Evolutionary conservation across 2,797 vertebrate genomes (phyloP).

Genomic region (Ceyx erithaca): DNA sequence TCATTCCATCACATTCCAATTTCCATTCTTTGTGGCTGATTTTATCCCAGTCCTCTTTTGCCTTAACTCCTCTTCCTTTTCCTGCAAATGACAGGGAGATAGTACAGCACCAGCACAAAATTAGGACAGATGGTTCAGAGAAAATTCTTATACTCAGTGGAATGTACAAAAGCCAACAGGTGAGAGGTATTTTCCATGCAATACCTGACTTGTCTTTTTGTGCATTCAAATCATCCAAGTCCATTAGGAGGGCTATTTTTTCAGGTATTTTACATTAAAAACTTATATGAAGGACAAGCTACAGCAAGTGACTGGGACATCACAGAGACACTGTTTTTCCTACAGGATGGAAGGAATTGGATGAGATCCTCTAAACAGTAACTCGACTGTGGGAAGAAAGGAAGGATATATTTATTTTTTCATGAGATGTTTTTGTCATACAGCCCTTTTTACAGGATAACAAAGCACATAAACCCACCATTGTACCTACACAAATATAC

Average conservation of each 20-base stretch:
- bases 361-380: background rate
- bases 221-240: background rate
- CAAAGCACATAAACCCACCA: background rate
- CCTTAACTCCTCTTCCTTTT: background rate
- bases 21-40: background rate
- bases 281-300: background rate
- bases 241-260: background rate
- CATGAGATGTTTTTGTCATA: constrained; percentile 28
- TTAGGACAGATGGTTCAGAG: background rate
- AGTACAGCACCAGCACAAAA: background rate
- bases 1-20: rapidly evolving
- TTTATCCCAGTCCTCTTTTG: background rate
- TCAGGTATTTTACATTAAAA: background rate
- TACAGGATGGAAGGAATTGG: background rate
- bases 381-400: background rate
- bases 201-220: background rate
- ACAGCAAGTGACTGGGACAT: background rate
- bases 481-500: background rate
- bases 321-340: background rate
- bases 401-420: background rate
- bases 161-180: background rate
- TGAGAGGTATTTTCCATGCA: background rate
- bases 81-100: background rate
- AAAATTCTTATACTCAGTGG: background rate
- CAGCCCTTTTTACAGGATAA: background rate